These are phyloP conservation scores for Agrotis exclamationis DNA, from an alignment of 2,888 invertebrate species.

Conservation along the genomic window DNA sequence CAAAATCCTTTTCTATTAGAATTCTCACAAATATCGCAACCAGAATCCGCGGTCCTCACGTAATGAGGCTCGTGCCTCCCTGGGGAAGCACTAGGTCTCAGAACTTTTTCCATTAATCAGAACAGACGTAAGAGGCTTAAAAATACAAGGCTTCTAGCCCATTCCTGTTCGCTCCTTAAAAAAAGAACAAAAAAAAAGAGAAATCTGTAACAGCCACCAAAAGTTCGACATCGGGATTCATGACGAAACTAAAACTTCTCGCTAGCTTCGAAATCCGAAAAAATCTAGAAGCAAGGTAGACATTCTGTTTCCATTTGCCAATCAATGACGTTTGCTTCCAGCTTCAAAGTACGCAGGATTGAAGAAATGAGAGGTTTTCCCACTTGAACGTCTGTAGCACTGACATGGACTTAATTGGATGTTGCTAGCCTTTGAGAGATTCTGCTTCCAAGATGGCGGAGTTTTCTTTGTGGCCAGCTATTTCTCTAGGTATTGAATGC, in stretches of 20 bases:
- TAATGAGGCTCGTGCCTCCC: slow-evolving; percentile 38
- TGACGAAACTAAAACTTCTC: slow-evolving; percentile 5
- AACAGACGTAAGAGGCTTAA: slow-evolving; percentile 49
- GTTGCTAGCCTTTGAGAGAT: slow-evolving; percentile 49
- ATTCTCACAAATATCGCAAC: slow-evolving; percentile 10
- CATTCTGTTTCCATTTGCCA: slow-evolving; percentile 20
- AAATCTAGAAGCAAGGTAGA: slow-evolving; percentile 17
- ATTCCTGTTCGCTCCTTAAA: slow-evolving; percentile 4
- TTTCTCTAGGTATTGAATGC: slow-evolving; percentile 44
- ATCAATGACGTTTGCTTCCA: slow-evolving; percentile 50
- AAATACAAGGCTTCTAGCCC: slow-evolving; percentile 19
- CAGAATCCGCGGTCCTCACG: slow-evolving; percentile 5
- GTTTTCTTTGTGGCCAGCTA: slow-evolving; percentile 30
- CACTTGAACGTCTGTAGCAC: slow-evolving; percentile 46
- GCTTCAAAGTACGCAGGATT: slow-evolving; percentile 42
- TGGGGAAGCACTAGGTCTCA: slow-evolving; percentile 33
- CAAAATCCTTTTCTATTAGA: neutral
- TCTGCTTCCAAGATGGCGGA: slow-evolving; percentile 51
- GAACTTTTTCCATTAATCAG: slow-evolving; percentile 40
- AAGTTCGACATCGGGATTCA: neutral
- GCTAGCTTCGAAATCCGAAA: neutral
- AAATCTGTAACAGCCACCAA: neutral
- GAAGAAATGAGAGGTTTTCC: slow-evolving; percentile 52
- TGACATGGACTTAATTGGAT: slow-evolving; percentile 60
- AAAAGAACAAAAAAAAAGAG: slow-evolving; percentile 7